Base-by-base conservation (phyloP, 2,888 invertebrate species). In the Celastrina argiolus region DNA sequence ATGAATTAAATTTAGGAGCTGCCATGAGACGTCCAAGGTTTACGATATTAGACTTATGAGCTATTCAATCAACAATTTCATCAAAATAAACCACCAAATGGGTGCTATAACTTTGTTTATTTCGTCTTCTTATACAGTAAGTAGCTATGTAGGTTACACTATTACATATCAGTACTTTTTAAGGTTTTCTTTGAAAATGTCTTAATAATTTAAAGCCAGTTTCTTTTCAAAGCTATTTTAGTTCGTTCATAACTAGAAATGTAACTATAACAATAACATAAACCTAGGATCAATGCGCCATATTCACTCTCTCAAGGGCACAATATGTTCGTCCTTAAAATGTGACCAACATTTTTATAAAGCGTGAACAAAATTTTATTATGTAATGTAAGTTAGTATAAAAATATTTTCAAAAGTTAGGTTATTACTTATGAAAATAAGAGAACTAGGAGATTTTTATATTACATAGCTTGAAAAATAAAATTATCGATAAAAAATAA, bases 261-360 rank as follows among this genome's bases (percentile, higher is more conserved):
- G 18, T 12, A 12, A 22, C 51, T 45, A 45, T 45, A 26, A 51
- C 51, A 51, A 26, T 51, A 51, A 51, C 51, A 51, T 22, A 51
- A 51, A 51, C 51, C 22, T 22, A 51, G 51, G 34, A 61, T 61
- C 39, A 14, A 22, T 45, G 63, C 31, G 63, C 41, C 63, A 63
- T 42, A 26, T 63, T 45, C 28, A 63, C 34, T 22, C 59, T 51
- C 45, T 22, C 61, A 36, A 61, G 61, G 61, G 18, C 61, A 39
- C 61, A 61, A 51, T 51, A 51, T 61, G 36, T 61, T 61, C 36
- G 61, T 61, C 61, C 61, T 61, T 61, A 34, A 58, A 10, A 58
- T 39, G 61, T 61, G 61, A 39, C 61, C 61, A 61, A 18, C 14
- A 36, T 18, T 61, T 22, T n/a, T 0, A 2, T 22, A 61, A 18